phyloP scores from a whole-genome alignment of 2,797 vertebrate species.

The Muscicapa comitata region DNA sequence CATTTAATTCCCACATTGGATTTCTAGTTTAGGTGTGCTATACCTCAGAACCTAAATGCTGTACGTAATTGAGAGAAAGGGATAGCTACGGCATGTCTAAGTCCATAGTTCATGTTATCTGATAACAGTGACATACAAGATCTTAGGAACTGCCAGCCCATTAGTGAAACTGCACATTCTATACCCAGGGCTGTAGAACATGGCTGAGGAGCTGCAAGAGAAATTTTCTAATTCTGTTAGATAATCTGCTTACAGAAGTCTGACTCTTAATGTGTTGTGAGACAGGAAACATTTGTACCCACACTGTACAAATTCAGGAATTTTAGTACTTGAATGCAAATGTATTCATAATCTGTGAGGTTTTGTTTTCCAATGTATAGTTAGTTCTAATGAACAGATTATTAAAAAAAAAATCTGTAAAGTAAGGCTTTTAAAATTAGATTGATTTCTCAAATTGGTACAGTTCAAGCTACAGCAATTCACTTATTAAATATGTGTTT shows the following conservation, averaged over 20 bases:
- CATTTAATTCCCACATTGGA: neutral
- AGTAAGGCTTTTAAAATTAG: slow-evolving; percentile 13
- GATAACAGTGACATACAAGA: neutral
- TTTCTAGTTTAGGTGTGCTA: neutral
- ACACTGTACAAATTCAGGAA: neutral
- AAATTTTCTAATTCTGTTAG: neutral
- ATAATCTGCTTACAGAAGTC: neutral
- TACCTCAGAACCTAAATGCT: neutral
- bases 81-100: neutral
- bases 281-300: neutral
- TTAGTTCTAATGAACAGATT: neutral
- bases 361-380: neutral
- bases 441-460: neutral
- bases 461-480: neutral
- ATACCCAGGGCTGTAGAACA: neutral
- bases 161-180: neutral
- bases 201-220: neutral
- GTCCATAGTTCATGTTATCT: neutral
- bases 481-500: neutral
- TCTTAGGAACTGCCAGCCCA: neutral
- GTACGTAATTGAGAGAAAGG: neutral
- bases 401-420: neutral
- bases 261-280: neutral
- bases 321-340: neutral
- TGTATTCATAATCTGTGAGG: neutral